Evolutionary conservation across 2,888 invertebrate genomes (phyloP), one percentile per base, ranked within the genome.

Genomic region (Aphodius sticticus): DNA sequence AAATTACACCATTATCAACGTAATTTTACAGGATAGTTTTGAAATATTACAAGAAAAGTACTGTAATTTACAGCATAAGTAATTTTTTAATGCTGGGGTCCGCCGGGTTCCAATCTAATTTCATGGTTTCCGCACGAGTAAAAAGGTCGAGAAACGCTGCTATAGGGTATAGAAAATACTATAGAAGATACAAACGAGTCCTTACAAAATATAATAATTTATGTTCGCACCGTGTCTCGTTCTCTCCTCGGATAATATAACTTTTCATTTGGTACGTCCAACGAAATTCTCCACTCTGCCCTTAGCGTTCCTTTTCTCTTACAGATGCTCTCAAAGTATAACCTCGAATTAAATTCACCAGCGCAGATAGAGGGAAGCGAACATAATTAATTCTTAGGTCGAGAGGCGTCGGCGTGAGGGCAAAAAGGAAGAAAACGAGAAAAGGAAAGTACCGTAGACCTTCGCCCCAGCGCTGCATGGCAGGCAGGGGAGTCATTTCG

Each of bases 401-500:
- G 53, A 53, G 4, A 53, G 53, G 12, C 53, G 53, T 53, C 53
- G 53, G 53, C 12, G 53, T 12, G 53, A 53, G 53, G 53, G 53
- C 53, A 53, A 53, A 12, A 53, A 3, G 53, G 12, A 53, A 70
- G 70, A 70, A 70, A 16, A n/a, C 16, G 70, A 70, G 70, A 70
- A 70, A 26, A 70, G 16, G 26, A 70, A 15, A 26, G 26, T 70
- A 70, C 26, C 70, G 15, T 70, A 26, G 70, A 70, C 70, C 14
- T 70, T 70, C 70, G 70, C 26, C n/a, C 70, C 70, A 5, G 14
- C 70, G 70, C 7, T 16, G 16, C 26, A 26, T 70, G 26, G 4
- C 1, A 1, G 70, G 7, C 70, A 2, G 53, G 53, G 53, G 53
- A 53, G 53, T 53, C 53, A 5, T 53, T 53, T 5, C 53, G 53